Base-by-base conservation (phyloP, 2,888 invertebrate genomes). In the Griposia aprilina region DNA sequence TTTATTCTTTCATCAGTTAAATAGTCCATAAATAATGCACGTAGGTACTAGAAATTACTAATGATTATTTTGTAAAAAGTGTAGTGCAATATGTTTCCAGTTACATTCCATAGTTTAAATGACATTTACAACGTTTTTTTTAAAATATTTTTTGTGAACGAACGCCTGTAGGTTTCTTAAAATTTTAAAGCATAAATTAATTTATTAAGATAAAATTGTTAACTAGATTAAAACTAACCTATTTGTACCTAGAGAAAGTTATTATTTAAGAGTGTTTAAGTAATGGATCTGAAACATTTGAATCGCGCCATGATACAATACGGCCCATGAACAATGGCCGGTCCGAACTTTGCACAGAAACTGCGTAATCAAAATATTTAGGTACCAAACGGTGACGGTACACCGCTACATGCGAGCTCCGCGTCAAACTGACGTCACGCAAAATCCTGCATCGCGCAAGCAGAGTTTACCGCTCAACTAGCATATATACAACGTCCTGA, bases 51-150 rank as follows among this genome's bases (percentile, higher is more conserved):
- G 48, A 26, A 59, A 59, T 59, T 26, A 26, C 59, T 26, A 13
- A 57, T 26, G 20, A 60, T 30, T 20, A 30, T 30, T 36, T 30
- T 30, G 30, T 60, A 60, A 20, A 30, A 60, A 20, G 60, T 30
- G 10, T 30, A 20, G 15, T 36, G 30, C n/a, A 26, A 52, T 52
- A 50, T n/a, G 4, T 55, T 55, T 15, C 23, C 15, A 52, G 23
- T 68, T 30, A 72, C 73, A 74, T 52, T 72, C 55, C 74, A 23
- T 36, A 70, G 23, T 71, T 23, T 23, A 17, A 41, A 74, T 55
- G 23, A 55, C 26, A 74, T 17, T 55, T 55, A 55, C 23, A 23
- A 2, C 2, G 13, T 36, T 48, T 67, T 66, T 10, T 62, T 10
- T 4, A 7, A 30, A 60, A 15, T 36, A 26, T n/a, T 8, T 26